Base-by-base conservation (phyloP, 2,113 vertebrate species). In the Chionodraco myersi region DNA sequence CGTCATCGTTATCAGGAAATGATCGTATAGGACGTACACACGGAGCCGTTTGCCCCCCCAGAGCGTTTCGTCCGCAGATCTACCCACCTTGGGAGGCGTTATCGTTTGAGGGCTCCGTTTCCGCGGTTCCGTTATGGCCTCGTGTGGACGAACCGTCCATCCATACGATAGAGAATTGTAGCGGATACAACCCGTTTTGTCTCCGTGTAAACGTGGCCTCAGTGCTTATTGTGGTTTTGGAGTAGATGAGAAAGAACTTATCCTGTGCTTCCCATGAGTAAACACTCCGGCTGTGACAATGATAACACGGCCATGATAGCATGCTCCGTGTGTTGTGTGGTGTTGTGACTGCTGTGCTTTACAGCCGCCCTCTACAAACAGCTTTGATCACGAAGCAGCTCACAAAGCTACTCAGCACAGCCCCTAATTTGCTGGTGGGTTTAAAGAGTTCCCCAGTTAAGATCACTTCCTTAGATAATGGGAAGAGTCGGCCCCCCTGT, bases 401-500 rank as follows among this genome's bases (percentile, higher is more conserved):
- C 80, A 83, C 84, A 86, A 56, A 58, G 77, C 73, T 18, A 69
- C 82, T 72, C 83, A 70, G 72, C 75, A 34, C 77, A 84, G 87
- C 79, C 86, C 83, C 89, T 93, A 89, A 93, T 93, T 93, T 92
- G 84, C 78, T 86, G 86, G 88, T 85, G 85, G 90, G 69, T 84
- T 83, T 89, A 82, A 89, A 89, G 89, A 83, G 75, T 80, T 80
- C 78, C 87, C 79, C 80, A 83, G 90, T 93, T 92, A 94, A 93
- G 88, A 91, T 90, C 89, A 90, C 89, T 92, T 89, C 89, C 78
- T 79, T 65, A 86, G 86, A 95, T 91, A 95, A 95, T 91, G 81
- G 91, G 84, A 92, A 86, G 92, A 94, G 94, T 95, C 92, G 91
- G 66, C 87, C 94, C 84, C 67, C 74, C 52, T 36, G 89, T 92